These are phyloP conservation scores for Masnerella sp. DNA, from an alignment of 2,888 invertebrate species.

Conservation along the genomic window DNA sequence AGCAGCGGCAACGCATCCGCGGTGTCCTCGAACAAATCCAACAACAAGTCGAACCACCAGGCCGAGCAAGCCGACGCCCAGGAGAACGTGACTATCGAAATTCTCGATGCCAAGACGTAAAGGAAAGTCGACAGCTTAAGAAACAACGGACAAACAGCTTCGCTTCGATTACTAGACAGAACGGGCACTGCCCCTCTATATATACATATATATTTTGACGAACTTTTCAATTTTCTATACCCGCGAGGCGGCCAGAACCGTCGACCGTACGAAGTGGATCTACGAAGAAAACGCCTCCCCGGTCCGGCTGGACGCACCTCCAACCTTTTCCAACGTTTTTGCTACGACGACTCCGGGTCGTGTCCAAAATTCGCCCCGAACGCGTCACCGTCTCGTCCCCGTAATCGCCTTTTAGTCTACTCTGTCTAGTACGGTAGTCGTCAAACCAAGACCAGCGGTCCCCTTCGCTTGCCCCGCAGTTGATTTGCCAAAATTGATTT, in stretches of 20 bases:
- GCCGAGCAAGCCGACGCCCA: conserved; percentile 67
- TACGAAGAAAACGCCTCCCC: too few species aligned
- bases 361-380: conserved; percentile 16
- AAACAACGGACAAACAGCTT: conserved; percentile 30
- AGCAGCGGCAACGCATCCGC: conserved; percentile 87
- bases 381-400: conserved; percentile 14
- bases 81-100: conserved; percentile 87
- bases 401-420: conserved; percentile 37
- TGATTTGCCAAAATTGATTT: conserved; percentile 55
- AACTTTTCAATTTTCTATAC: conserved; percentile 59
- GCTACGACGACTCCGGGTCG: conserved; percentile 46
- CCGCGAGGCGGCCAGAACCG: conserved; percentile 12
- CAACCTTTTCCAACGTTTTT: conserved; percentile 45
- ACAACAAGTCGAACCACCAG: conserved; percentile 78
- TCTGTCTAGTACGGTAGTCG: conserved; percentile 21
- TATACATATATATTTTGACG: conserved; percentile 51
- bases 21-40: conserved; percentile 83
- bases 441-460: conserved; percentile 29
- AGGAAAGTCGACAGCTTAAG: conserved; percentile 24
- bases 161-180: conserved; percentile 41
- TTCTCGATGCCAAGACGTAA: conserved; percentile 83
- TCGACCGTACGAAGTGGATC: conserved; percentile 1
- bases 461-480: conserved; percentile 32
- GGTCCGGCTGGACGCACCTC: too few species aligned
- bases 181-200: conserved; percentile 37